Percentiles rank a stretch among this genome's conserved stretches.
These are phyloP conservation scores for Diogma glabrata DNA, from an alignment of 2,888 invertebrate genomes.

Conservation along the genomic window DNA sequence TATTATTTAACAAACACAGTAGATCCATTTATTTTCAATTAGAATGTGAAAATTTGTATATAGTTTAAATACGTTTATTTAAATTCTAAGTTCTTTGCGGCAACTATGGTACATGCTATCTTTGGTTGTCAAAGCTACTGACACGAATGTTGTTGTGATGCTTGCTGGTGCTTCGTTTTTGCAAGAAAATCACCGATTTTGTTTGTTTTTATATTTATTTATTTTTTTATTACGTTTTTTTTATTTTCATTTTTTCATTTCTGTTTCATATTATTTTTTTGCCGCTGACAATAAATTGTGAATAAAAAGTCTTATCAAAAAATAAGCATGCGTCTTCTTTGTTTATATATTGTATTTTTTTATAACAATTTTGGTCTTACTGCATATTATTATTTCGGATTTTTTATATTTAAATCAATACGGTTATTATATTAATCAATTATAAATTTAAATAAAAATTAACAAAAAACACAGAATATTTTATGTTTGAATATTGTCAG, in stretches of 20 bases:
- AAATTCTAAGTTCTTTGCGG: conserved; percentile 11
- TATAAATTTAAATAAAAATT: too few relatives aligned
- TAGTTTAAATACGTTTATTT: not conserved
- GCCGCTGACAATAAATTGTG: conserved; percentile 10
- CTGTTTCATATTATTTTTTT: not conserved
- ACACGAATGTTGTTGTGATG: conserved; percentile 9
- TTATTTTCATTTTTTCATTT: not conserved
- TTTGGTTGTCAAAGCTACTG: conserved; percentile 11
- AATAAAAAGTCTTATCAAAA: conserved; percentile 8
- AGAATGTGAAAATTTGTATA: conserved; percentile 7
- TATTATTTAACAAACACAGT: too few relatives aligned
- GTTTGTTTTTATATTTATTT: not conserved
- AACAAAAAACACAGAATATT: too few relatives aligned
- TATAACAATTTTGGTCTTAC: too few relatives aligned
- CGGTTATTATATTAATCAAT: too few relatives aligned
- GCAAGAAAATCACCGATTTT: conserved; percentile 9
- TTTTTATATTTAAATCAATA: too few relatives aligned
- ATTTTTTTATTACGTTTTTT: not conserved
- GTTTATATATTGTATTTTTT: too few relatives aligned
- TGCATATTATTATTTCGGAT: too few relatives aligned
- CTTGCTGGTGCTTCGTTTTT: conserved; percentile 9
- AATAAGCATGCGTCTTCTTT: not conserved
- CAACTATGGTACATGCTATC: conserved; percentile 9
- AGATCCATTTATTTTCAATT: too few relatives aligned
- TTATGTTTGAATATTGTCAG: too few relatives aligned